Percentiles rank a stretch among this genome's conserved stretches.
phyloP scores from a whole-genome alignment of 2,888 invertebrate genomes.

The Nudaria mundana region DNA sequence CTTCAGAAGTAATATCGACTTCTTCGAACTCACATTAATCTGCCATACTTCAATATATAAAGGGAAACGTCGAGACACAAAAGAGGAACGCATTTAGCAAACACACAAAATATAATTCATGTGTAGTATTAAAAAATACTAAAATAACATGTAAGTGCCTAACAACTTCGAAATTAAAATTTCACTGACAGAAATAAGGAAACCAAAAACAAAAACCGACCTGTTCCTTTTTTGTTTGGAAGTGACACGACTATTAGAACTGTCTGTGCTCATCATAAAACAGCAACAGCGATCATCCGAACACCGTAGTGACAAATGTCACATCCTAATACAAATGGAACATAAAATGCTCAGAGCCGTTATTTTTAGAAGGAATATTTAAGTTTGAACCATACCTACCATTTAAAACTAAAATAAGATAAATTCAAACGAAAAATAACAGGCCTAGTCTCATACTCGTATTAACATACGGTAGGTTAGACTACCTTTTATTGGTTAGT shows the following conservation, averaged over 20 bases:
- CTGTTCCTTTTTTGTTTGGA: conserved; percentile 30
- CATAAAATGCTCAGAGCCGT: conserved; percentile 24
- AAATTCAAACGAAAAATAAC: too few species aligned
- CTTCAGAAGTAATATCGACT: conserved; percentile 78
- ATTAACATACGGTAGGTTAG: too few species aligned
- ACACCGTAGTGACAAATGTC: conserved; percentile 38
- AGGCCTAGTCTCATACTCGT: too few species aligned
- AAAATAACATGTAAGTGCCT: conserved; percentile 8
- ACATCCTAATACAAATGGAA: conserved; percentile 36
- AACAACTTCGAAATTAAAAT: conserved; percentile 31
- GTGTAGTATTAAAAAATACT: conserved; percentile 16
- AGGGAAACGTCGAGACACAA: conserved; percentile 67
- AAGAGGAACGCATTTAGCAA: conserved; percentile 56
- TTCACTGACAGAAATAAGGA: conserved; percentile 28
- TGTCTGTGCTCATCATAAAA: conserved; percentile 65
- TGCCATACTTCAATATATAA: conserved; percentile 73
- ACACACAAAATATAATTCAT: conserved; percentile 39
- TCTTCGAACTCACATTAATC: conserved; percentile 79
- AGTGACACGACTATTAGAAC: conserved; percentile 55
- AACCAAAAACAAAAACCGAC: not conserved
- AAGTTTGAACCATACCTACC: too few species aligned
- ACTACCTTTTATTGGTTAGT: too few species aligned
- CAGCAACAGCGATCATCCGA: conserved; percentile 51
- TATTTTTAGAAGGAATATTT: too few species aligned
- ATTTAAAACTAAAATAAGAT: too few species aligned